Evolutionary conservation across 2,888 invertebrate genomes (phyloP).

Genomic region (Anthophora plumipes): DNA sequence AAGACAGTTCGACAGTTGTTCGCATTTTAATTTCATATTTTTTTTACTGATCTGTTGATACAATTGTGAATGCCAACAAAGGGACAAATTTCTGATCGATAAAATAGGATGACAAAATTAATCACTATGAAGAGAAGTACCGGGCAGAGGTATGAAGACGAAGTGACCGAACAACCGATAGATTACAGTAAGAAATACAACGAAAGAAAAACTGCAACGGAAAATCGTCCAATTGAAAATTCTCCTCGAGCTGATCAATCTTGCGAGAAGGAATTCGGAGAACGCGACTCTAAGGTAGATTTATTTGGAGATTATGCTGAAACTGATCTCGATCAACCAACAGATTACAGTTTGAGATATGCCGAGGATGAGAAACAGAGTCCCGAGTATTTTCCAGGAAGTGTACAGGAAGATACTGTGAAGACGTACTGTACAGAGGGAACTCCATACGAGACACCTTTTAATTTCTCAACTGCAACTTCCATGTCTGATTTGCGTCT

Average conservation of each 20-base stretch:
- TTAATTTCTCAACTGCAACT: conserved; percentile 93
- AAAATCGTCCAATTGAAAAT: conserved; percentile 40
- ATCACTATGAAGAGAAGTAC: conserved; percentile 51
- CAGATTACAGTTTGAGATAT: conserved; percentile 95
- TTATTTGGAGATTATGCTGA: conserved; percentile 91
- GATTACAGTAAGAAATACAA: conserved; percentile 87
- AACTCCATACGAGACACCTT: conserved; percentile 92
- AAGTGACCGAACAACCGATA: conserved; percentile 85
- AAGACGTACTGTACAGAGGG: conserved; percentile 97
- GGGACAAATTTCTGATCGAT: neutral
- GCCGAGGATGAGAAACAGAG: conserved; percentile 88
- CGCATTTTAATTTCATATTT: neutral
- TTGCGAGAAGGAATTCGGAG: conserved; percentile 75
- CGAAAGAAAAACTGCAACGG: conserved; percentile 72
- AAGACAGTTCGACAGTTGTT: neutral
- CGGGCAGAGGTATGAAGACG: conserved; percentile 72
- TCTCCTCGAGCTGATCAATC: conserved; percentile 45
- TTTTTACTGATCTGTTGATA: neutral
- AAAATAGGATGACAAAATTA: neutral
- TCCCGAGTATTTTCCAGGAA: conserved; percentile 77
- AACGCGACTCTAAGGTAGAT: conserved; percentile 76
- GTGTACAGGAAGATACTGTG: conserved; percentile 90
- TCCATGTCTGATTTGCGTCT: conserved; percentile 94
- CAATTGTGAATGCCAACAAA: neutral
- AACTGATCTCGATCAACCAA: conserved; percentile 96